Evolutionary conservation across 2,797 vertebrate species (phyloP).

Genomic region (Gallinago solitaria): DNA sequence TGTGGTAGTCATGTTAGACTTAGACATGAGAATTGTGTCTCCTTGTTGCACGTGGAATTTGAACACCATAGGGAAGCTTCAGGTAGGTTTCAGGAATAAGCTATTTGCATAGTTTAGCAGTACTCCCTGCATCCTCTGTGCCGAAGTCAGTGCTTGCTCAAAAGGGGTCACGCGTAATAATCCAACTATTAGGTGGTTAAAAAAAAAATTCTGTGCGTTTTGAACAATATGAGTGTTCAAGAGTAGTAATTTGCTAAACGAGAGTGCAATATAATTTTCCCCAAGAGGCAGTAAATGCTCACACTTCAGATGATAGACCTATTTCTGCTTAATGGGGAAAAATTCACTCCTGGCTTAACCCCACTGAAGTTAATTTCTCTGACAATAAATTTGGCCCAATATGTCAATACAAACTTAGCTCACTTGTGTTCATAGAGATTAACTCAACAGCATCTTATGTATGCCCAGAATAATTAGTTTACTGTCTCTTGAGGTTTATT

Average conservation of each 20-base stretch:
- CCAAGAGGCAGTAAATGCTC: not conserved
- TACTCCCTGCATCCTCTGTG: not conserved
- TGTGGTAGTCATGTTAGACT: not conserved
- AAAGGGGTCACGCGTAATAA: not conserved
- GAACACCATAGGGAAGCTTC: not conserved
- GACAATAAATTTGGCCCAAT: conserved; percentile 50
- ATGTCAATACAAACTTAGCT: conserved; percentile 50
- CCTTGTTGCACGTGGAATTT: not conserved
- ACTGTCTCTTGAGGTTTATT: conserved; percentile 36
- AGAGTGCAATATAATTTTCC: not conserved
- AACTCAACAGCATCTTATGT: conserved; percentile 38
- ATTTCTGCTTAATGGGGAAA: conserved; percentile 17
- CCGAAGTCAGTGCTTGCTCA: not conserved
- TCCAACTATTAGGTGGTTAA: not conserved
- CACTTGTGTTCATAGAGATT: conserved; percentile 57
- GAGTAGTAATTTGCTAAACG: not conserved
- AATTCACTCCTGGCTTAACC: conserved; percentile 31
- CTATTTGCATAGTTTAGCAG: not conserved
- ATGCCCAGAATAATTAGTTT: conserved; percentile 62
- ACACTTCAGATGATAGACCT: not conserved
- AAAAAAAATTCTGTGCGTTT: not conserved
- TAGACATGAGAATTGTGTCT: not conserved
- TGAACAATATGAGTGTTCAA: not conserved
- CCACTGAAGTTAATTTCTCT: conserved; percentile 27
- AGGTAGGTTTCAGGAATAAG: not conserved